Conservation (phyloP, 1,140 invertebrate species). For the Orchestia grillus region DNA sequence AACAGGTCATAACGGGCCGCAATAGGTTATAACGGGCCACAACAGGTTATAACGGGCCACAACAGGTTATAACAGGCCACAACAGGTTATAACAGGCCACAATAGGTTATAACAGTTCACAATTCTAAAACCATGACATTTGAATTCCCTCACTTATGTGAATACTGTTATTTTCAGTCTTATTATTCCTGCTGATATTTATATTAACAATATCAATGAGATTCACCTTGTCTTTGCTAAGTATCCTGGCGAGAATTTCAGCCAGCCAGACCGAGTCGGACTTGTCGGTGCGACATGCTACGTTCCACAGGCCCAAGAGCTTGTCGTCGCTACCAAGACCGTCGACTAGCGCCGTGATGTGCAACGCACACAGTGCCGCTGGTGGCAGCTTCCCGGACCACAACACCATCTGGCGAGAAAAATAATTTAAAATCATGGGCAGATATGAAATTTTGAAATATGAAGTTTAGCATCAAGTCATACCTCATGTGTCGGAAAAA, state of each 20-base stretch:
- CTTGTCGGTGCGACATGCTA: background rate
- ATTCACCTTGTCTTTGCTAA: background rate
- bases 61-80: background rate
- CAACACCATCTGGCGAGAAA: background rate
- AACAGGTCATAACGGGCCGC: too few species aligned
- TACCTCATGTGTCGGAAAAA: too few species aligned
- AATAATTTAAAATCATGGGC: background rate
- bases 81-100: background rate
- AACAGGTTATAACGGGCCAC: too few species aligned
- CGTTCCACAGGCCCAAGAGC: slow-evolving; percentile 20
- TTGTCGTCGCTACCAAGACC: background rate
- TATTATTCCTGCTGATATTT: background rate
- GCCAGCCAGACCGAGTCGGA: background rate
- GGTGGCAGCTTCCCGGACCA: background rate
- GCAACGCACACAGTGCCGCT: slow-evolving; percentile 5
- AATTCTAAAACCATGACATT: background rate
- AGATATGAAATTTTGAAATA: background rate
- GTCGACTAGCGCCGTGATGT: slow-evolving; percentile 8
- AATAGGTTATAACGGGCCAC: too few species aligned
- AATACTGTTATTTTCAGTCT: background rate
- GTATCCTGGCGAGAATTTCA: background rate
- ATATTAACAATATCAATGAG: background rate
- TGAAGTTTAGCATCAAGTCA: background rate
- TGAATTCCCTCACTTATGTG: background rate
- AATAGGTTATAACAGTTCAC: background rate